Evolutionary conservation across 1,140 invertebrate species (phyloP).

Genomic region (Leptoteleia sp.): DNA sequence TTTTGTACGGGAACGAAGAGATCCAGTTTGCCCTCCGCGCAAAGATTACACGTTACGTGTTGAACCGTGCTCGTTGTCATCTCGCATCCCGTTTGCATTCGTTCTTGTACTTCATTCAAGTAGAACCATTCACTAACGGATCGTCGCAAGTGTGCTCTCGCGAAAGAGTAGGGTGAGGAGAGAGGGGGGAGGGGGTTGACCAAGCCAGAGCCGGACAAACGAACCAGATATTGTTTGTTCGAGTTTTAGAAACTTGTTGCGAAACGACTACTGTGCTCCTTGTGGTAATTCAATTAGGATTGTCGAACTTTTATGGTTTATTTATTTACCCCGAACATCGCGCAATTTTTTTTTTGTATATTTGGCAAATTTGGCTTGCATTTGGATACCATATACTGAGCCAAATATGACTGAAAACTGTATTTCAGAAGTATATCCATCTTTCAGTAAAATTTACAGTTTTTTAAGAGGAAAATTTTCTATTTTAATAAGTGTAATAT

Average conservation of each 20-base stretch:
- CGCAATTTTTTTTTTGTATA: no score
- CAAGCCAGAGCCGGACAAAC: conserved; percentile 18
- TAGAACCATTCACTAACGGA: conserved; percentile 58
- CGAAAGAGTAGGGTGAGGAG: conserved; percentile 4
- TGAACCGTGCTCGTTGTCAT: conserved; percentile 48
- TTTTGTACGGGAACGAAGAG: conserved; percentile 27
- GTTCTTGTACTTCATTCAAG: conserved; percentile 50
- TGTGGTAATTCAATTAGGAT: conserved; percentile 23
- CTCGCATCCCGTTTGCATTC: conserved; percentile 48
- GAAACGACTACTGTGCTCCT: conserved; percentile 12
- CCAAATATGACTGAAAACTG: no score
- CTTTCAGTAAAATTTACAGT: no score
- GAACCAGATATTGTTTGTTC: conserved; percentile 48
- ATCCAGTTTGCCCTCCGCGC: conserved; percentile 36
- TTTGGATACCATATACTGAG: no score
- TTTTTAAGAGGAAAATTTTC: no score
- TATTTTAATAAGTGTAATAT: no score
- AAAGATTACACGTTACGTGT: conserved; percentile 51
- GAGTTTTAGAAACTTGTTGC: conserved; percentile 51
- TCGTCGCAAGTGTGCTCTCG: conserved; percentile 35
- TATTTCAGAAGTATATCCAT: no score
- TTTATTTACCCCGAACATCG: no score
- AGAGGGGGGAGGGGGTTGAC: conserved; percentile 11
- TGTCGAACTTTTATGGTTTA: conserved; percentile 1
- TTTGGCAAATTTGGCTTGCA: no score